Conservation (phyloP, 2,797 vertebrate genomes). For the Labeo calbasu region DNA sequence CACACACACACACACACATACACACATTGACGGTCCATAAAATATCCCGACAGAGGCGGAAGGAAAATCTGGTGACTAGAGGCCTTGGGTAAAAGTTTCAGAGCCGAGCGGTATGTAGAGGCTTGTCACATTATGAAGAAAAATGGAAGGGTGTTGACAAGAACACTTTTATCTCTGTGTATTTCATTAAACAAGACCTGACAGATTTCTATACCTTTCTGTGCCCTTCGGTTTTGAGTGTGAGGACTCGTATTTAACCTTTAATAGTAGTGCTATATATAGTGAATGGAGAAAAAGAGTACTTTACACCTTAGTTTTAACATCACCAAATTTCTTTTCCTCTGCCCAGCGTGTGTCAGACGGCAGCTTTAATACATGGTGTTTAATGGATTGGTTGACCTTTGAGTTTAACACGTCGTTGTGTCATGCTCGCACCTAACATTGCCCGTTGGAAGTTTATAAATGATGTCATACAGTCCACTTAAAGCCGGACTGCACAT, state of each 20-base stretch:
- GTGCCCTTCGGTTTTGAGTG: slow-evolving; percentile 26
- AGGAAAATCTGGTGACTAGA: slow-evolving; percentile 34
- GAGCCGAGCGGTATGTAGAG: slow-evolving; percentile 38
- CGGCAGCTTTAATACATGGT: slow-evolving; percentile 21
- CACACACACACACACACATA: background rate
- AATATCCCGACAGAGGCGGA: slow-evolving; percentile 36
- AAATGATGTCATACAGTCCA: slow-evolving; percentile 54
- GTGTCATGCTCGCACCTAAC: slow-evolving; percentile 51
- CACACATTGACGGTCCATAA: slow-evolving; percentile 33
- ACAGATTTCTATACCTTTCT: slow-evolving; percentile 55
- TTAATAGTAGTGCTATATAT: background rate
- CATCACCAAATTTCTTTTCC: background rate
- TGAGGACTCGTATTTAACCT: slow-evolving; percentile 29
- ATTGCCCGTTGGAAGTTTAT: slow-evolving; percentile 55
- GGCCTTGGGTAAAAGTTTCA: slow-evolving; percentile 6
- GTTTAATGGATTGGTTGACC: slow-evolving; percentile 49
- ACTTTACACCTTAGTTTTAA: slow-evolving; percentile 10
- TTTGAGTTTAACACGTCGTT: slow-evolving; percentile 54
- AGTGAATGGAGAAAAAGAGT: background rate
- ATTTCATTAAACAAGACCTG: slow-evolving; percentile 64
- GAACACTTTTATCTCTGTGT: slow-evolving; percentile 65
- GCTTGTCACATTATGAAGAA: slow-evolving; percentile 52
- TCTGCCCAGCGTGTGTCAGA: slow-evolving; percentile 11
- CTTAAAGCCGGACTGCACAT: slow-evolving; percentile 51
- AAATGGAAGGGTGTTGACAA: slow-evolving; percentile 66